Conservation (phyloP, 2,113 vertebrate genomes). For the Cardinalis cardinalis region DNA sequence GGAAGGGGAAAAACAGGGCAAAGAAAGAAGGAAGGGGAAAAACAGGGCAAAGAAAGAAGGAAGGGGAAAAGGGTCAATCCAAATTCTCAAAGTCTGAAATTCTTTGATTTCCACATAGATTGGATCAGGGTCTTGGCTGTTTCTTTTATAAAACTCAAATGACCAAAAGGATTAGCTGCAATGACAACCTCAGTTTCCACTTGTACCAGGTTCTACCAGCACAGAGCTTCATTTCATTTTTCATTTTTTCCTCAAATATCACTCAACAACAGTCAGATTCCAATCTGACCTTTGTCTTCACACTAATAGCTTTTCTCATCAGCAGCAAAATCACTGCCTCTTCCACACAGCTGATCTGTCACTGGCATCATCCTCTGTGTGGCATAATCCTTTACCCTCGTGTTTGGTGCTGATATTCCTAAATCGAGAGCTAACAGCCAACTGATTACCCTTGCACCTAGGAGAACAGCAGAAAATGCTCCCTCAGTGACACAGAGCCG, state of each 20-base stretch:
- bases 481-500: constrained; percentile 52
- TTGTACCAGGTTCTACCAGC: neutral
- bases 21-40: too few species aligned
- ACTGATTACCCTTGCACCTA: constrained; percentile 75
- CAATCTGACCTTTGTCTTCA: constrained; percentile 44
- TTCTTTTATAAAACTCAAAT: neutral
- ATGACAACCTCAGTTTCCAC: neutral
- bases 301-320: constrained; percentile 60
- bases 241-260: neutral
- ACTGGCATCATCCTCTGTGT: constrained; percentile 23
- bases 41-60: too few species aligned
- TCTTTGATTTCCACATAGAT: neutral
- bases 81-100: neutral
- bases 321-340: constrained; percentile 29
- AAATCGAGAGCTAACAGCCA: constrained; percentile 72
- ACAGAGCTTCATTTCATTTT: neutral
- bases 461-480: constrained; percentile 63
- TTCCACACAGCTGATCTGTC: constrained; percentile 63
- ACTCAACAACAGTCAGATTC: neutral
- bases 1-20: too few species aligned
- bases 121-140: rapidly evolving
- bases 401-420: constrained; percentile 70
- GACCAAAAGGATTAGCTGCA: neutral
- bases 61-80: too few species aligned
- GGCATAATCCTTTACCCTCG: constrained; percentile 66